A percentile compares a stretch with the other conserved stretches of the same genome.
Evolutionary conservation across 37 sponge, comb jelly and placozoan species (phyloP).

Genomic region (Geodia barretti): DNA sequence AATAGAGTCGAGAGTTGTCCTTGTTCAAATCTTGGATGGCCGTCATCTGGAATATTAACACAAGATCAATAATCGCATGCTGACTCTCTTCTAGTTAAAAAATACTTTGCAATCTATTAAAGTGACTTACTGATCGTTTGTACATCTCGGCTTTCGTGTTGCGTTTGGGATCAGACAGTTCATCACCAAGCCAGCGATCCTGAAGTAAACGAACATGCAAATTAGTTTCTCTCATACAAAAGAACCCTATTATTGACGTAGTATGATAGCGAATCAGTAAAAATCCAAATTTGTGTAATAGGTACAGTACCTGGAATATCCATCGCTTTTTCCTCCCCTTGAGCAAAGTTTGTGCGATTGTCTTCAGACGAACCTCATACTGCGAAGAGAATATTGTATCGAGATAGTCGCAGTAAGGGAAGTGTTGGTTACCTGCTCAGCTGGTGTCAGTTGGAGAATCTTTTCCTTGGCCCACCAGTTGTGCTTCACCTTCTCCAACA

Average conservation of each 20-base stretch:
- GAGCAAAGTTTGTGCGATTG: conserved; percentile 20
- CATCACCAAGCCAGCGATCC: conserved; percentile 62
- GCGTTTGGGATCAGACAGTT: conserved; percentile 20
- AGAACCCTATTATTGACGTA: too few relatives aligned
- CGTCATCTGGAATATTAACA: conserved; percentile 61
- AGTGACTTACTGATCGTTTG: conserved; percentile 28
- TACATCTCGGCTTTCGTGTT: conserved; percentile 31
- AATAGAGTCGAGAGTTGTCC: conserved; percentile 50
- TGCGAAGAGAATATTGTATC: too few relatives aligned
- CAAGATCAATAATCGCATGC: too few relatives aligned
- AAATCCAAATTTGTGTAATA: too few relatives aligned
- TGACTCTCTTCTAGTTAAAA: background rate
- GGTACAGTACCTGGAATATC: conserved; percentile 22
- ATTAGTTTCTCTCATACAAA: too few relatives aligned
- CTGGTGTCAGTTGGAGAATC: conserved; percentile 15
- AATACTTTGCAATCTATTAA: background rate
- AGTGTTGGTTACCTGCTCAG: conserved; percentile 44
- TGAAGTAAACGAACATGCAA: background rate
- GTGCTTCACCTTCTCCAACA: conserved; percentile 36
- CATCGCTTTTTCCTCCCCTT: conserved; percentile 43
- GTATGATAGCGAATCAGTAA: too few relatives aligned
- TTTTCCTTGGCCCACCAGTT: conserved; percentile 63
- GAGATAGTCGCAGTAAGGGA: too few relatives aligned
- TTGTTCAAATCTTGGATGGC: conserved; percentile 40
- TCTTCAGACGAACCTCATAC: conserved; percentile 61